Base-by-base conservation (phyloP, 2,888 invertebrate species). In the Tenthredo notha region DNA sequence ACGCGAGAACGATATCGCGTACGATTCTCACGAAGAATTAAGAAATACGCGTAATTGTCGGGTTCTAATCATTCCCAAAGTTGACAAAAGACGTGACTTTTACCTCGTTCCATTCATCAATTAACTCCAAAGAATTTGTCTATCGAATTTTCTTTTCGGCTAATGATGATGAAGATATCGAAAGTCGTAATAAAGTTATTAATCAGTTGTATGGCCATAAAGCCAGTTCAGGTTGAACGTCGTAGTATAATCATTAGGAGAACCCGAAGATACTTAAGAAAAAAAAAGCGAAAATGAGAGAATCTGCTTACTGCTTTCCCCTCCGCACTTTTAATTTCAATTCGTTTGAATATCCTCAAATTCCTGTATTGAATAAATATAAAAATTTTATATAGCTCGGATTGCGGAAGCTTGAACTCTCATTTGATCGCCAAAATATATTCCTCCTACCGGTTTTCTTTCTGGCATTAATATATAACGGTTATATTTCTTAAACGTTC, bases 51-150 rank as follows among this genome's bases (percentile, higher is more conserved):
- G 37, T 80, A 61, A 80, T 40, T 61, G 40, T 25, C 80, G 43
- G 61, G 15, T 61, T 61, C 80, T 21, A 77, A 77, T 77, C 50
- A 77, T 77, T 54, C 15, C 61, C 80, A 40, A 80, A n/a, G 80
- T 40, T 80, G 40, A 58, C 58, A 40, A 80, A 21, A 40, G 58
- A 80, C 80, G 80, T 43, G 61, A 80, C 61, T 80, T 80, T 77
- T 61, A 6, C 61, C 80, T 40, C 61, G 12, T 70, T 74, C 33
- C 67, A 33, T 67, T 67, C 18, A 29, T 33, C 18, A 33, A 0
- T 25, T 33, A 18, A 67, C 33, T 18, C 18, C 33, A 2, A 40
- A 40, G 21, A 74, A 40, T 25, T 40, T 50, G 10, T 77, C 77
- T 33, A n/a, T 54, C 54, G 37, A 77, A 50, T 25, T 40, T 74